These are phyloP conservation scores for Halcyon badia DNA, from an alignment of 2,797 vertebrate species.

Conservation along the genomic window DNA sequence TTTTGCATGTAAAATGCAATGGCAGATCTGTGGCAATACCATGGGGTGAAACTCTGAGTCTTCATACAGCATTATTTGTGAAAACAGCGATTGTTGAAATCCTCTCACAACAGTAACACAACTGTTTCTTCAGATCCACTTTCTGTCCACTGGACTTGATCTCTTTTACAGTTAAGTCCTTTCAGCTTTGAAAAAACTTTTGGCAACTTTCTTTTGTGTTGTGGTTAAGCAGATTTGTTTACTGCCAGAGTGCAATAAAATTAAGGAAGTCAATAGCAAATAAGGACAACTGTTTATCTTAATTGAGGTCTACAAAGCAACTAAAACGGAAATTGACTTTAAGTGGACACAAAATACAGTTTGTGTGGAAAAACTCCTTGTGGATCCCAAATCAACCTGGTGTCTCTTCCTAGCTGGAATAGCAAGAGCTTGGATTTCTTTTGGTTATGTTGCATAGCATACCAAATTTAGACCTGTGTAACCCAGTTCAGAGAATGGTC, in stretches of 20 bases:
- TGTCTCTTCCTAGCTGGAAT: not conserved
- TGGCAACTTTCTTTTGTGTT: not conserved
- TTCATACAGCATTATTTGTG: not conserved
- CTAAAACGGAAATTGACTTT: not conserved
- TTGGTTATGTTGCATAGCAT: not conserved
- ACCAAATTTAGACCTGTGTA: not conserved
- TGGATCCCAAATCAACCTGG: not conserved
- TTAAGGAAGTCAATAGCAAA: constrained; percentile 22
- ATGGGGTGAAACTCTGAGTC: not conserved
- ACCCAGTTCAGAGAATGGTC: not conserved
- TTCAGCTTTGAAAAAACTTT: not conserved
- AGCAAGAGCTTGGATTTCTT: not conserved
- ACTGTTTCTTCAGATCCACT: not conserved
- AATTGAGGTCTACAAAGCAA: not conserved
- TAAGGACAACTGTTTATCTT: not conserved
- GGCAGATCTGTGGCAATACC: not conserved
- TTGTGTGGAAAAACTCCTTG: not conserved
- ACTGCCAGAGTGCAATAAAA: constrained; percentile 24
- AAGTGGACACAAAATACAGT: not conserved
- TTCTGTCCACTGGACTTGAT: not conserved
- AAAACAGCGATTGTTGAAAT: not conserved
- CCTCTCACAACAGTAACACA: not conserved
- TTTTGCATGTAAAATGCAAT: not conserved
- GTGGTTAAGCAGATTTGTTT: constrained; percentile 12
- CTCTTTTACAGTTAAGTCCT: not conserved